Evolutionary conservation across 2,888 invertebrate species (phyloP), one percentile per base, ranked within the genome.

Genomic region (Agonum fuliginosum): DNA sequence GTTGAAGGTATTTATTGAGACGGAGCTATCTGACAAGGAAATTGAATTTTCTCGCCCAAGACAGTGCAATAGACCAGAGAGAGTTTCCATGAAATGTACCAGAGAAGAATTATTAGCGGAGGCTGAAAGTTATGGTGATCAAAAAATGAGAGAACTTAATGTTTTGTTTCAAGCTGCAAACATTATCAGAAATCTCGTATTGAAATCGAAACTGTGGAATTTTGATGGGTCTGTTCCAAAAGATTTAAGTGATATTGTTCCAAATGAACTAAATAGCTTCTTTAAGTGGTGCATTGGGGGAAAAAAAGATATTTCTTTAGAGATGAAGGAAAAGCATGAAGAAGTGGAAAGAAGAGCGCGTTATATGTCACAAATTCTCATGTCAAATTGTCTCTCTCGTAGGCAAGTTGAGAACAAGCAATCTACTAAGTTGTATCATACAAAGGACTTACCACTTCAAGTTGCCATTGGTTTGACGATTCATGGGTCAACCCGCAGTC

Each of bases 401-500:
- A 65, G 65, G 30, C 30, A 65, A 14, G 65, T 65, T 14, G 27
- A 65, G 27, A 65, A 65, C 65, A 65, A 65, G 30, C 24, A 8
- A 65, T 24, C 65, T 65, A 14, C 30, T 27, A 20, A 30, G 24
- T 24, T 65, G 20, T n/a, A 65, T 65, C 65, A 65, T 27, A 24
- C 14, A 27, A 24, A 27, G 30, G n/a, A 65, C 27, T 30, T 65
- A 65, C 12, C 65, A 12, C 27, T 10, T 65, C 65, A 65, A 30
- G 27, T 27, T 10, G 65, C 65, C 3, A 27, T 24, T 65, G 30
- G 65, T 22, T 14, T 65, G 12, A 65, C 65, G 14, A 65, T 65
- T 65, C 65, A 24, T 65, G 12, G 27, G 14, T 27, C 65, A 65
- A 24, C 65, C 24, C 30, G 30, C 12, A 65, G 65, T 27, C 30